phyloP scores from a whole-genome alignment of 2,888 invertebrate genomes.

The Chrysotoxum bicinctum region DNA sequence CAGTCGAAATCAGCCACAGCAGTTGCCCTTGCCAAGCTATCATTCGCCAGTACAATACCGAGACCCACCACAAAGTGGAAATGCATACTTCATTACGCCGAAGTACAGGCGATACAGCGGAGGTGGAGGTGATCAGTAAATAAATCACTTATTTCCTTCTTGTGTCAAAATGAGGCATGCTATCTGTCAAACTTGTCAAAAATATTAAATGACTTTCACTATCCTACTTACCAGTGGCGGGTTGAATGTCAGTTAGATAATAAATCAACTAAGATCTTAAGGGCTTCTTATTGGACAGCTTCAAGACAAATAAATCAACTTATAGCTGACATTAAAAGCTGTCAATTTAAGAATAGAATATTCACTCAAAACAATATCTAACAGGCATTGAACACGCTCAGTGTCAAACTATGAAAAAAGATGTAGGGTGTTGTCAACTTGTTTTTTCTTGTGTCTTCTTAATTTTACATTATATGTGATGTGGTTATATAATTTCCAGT shows the following conservation, averaged over 20 bases:
- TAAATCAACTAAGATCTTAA: not conserved
- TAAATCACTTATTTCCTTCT: not conserved
- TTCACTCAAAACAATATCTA: not conserved
- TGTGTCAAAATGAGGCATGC: not conserved
- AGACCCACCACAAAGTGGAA: slow-evolving; percentile 56
- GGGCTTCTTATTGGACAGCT: not conserved
- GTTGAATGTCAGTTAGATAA: not conserved
- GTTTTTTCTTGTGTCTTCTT: slow-evolving; percentile 28
- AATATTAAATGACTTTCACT: not conserved
- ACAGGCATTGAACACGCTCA: not conserved
- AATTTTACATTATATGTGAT: slow-evolving; percentile 46
- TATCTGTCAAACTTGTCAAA: slow-evolving; percentile 25
- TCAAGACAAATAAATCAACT: not conserved
- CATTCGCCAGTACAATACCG: slow-evolving; percentile 61
- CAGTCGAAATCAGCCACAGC: slow-evolving; percentile 69
- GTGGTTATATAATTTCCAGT: slow-evolving; percentile 40
- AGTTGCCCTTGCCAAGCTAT: slow-evolving; percentile 56
- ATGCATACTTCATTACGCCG: slow-evolving; percentile 75
- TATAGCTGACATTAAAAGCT: not conserved
- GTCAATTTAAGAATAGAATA: not conserved
- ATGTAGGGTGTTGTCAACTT: slow-evolving; percentile 44
- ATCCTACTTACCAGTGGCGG: not conserved
- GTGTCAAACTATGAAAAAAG: not conserved
- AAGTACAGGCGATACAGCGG: slow-evolving; percentile 75
- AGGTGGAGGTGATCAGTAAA: slow-evolving; percentile 46